A percentile compares a stretch with the other conserved stretches of the same genome.
These are phyloP conservation scores for Sclerurus mexicanus DNA, from an alignment of 2,113 vertebrate species.

Conservation along the genomic window DNA sequence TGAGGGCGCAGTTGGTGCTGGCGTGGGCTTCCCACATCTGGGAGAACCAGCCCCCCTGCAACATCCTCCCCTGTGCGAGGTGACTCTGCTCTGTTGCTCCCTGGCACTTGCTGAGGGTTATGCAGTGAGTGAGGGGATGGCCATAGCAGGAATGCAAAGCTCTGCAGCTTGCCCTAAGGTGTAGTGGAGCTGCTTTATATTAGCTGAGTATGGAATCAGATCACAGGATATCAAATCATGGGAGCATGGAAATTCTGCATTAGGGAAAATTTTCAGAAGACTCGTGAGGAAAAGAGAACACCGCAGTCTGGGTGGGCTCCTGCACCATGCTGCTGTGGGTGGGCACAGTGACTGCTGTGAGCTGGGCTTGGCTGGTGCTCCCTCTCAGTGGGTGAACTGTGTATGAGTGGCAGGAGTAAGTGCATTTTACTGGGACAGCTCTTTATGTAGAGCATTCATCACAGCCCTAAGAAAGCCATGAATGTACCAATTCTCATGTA, in stretches of 20 bases:
- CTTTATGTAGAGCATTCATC: neutral
- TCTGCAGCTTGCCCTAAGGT: neutral
- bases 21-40: neutral
- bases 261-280: neutral
- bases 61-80: no score
- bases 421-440: neutral
- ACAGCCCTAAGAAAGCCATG: neutral
- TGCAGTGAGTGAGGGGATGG: neutral
- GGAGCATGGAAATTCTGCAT: neutral
- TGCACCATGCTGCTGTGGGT: rapidly evolving
- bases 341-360: neutral
- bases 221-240: neutral
- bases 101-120: no score
- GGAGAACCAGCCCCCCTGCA: neutral
- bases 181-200: neutral
- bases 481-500: rapidly evolving
- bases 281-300: neutral
- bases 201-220: neutral
- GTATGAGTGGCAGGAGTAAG: neutral
- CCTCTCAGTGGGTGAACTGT: neutral
- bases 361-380: neutral
- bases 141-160: neutral
- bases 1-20: neutral
- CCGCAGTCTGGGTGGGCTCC: neutral
- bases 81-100: neutral